Percentiles rank a stretch among this genome's conserved stretches.
Conservation (phyloP, 2,113 vertebrate species). For the Phylloscopus whistleri region DNA sequence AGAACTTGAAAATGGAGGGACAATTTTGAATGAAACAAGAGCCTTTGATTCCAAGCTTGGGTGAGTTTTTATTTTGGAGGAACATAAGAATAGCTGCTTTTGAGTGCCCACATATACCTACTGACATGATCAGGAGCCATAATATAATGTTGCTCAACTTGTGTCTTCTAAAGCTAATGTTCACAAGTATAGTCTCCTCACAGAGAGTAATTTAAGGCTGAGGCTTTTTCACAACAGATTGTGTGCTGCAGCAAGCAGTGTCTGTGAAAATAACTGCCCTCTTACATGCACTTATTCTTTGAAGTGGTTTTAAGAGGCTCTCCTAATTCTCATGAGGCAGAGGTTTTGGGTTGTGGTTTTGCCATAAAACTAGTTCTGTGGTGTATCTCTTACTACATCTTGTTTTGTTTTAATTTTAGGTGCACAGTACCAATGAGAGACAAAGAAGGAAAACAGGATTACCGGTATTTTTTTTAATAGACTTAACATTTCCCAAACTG, state of each 20-base stretch:
- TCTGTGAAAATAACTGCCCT: neutral
- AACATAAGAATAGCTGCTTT: neutral
- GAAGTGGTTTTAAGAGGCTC: neutral
- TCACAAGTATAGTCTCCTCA: neutral
- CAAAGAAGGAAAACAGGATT: slow-evolving; percentile 97
- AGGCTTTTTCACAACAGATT: neutral
- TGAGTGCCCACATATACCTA: neutral
- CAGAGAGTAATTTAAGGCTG: neutral
- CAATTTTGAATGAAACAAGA: slow-evolving; percentile 91
- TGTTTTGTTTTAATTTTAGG: slow-evolving; percentile 65
- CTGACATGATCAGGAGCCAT: neutral
- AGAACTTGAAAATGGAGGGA: slow-evolving; percentile 83
- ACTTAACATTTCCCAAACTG: neutral
- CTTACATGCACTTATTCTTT: neutral
- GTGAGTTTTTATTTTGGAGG: slow-evolving; percentile 74
- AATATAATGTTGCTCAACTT: neutral
- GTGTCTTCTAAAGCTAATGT: neutral
- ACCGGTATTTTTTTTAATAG: slow-evolving; percentile 78
- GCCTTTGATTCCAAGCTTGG: slow-evolving; percentile 90
- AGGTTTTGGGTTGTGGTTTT: neutral
- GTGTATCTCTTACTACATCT: neutral
- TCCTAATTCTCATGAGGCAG: neutral
- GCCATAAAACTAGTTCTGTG: neutral
- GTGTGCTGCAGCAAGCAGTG: neutral
- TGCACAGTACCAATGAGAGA: slow-evolving; percentile 92